These are phyloP conservation scores for Glaucidium brasilianum DNA, from an alignment of 2,113 vertebrate species.

Conservation along the genomic window DNA sequence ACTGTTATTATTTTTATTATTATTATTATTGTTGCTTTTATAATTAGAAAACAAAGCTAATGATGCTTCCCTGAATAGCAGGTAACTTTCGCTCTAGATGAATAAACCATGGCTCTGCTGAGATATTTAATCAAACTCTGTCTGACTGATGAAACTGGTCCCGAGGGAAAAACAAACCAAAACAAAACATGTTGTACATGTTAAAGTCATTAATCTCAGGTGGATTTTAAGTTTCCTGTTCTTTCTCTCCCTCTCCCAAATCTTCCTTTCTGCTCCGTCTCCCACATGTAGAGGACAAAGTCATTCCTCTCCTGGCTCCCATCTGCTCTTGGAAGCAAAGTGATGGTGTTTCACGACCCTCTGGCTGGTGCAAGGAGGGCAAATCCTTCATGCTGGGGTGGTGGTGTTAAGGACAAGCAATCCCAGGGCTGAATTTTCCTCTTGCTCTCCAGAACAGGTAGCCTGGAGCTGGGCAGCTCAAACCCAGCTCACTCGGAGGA, in stretches of 20 bases:
- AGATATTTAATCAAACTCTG: conserved; percentile 50
- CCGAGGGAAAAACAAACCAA: conserved; percentile 26
- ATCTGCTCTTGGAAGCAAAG: not conserved
- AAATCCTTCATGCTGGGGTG: not conserved
- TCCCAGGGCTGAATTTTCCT: not conserved
- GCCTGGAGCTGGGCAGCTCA: not conserved
- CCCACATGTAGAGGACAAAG: not conserved
- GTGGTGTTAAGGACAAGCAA: rapidly evolving
- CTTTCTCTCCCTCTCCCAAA: not conserved
- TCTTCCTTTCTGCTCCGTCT: not conserved
- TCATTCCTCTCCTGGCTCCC: not conserved
- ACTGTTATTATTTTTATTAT: conserved; percentile 19
- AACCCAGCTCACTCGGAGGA: not conserved
- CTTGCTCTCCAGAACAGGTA: not conserved
- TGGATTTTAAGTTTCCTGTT: conserved; percentile 50
- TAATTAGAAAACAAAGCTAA: conserved; percentile 19
- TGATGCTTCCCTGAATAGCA: not conserved
- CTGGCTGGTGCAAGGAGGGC: not conserved
- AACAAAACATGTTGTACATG: conserved; percentile 25
- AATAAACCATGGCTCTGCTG: conserved; percentile 23
- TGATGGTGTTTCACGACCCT: not conserved
- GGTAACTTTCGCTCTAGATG: not conserved
- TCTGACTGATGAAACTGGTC: conserved; percentile 33
- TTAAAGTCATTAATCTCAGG: conserved; percentile 56
- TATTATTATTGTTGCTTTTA: not conserved